Evolutionary conservation across 2,113 vertebrate genomes (phyloP).

Genomic region (Pangasianodon hypophthalmus): DNA sequence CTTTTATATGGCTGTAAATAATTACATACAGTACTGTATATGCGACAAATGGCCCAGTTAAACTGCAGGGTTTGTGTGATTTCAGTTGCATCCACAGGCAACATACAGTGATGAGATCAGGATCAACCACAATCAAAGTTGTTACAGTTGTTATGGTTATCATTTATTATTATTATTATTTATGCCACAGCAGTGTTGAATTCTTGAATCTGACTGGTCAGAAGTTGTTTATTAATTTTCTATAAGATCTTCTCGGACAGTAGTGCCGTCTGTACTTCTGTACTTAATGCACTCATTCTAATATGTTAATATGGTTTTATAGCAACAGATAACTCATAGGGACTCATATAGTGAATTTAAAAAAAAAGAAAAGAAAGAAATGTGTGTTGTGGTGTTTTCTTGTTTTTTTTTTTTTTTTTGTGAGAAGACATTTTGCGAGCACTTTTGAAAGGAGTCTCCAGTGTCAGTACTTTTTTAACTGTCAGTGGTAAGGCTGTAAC

Average conservation of each 20-base stretch:
- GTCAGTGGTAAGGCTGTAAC: neutral
- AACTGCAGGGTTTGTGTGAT: neutral
- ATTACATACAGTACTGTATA: neutral
- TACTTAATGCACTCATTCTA: neutral
- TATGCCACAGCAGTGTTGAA: neutral
- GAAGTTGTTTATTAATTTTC: neutral
- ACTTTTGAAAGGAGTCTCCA: neutral
- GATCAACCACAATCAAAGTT: neutral
- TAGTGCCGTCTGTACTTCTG: neutral
- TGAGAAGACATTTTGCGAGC: neutral
- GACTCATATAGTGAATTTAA: neutral
- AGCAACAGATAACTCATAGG: neutral
- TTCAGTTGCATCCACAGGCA: neutral
- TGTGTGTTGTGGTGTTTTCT: too few species aligned
- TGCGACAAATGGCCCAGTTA: neutral
- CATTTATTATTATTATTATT: neutral
- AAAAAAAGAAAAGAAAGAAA: neutral
- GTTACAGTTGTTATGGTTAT: neutral
- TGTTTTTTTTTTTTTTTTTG: too few species aligned
- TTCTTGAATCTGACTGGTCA: neutral
- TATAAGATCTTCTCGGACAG: neutral
- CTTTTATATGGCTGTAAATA: conserved; percentile 8
- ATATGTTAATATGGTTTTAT: neutral
- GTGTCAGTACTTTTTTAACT: neutral
- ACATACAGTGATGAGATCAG: neutral